A percentile compares a stretch with the other conserved stretches of the same genome.
phyloP scores from a whole-genome alignment of 2,888 invertebrate genomes.

The Tuberolachnus salignus region DNA sequence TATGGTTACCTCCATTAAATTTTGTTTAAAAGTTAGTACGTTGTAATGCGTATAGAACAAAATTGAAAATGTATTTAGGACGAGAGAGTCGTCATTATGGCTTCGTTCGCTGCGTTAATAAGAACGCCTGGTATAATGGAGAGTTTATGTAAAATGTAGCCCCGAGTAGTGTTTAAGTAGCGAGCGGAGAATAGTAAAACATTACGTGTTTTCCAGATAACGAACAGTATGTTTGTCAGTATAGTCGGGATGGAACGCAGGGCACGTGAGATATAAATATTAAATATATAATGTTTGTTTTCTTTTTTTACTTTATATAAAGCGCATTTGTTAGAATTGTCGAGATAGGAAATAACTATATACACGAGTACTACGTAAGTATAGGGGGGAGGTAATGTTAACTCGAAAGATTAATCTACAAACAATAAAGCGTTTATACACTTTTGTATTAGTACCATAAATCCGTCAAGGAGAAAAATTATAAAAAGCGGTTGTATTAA shows the following conservation, averaged over 20 bases:
- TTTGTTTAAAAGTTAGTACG: too few species aligned
- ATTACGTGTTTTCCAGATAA: slow-evolving; percentile 15
- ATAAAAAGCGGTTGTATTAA: not conserved
- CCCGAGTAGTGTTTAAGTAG: not conserved
- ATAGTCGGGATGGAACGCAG: not conserved
- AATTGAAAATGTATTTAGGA: not conserved
- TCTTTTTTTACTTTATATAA: not conserved
- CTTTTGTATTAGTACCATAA: not conserved
- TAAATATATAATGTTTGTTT: not conserved
- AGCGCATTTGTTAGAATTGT: not conserved
- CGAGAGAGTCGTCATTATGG: not conserved
- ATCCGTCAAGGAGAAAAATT: not conserved
- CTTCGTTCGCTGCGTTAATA: not conserved
- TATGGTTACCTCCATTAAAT: too few species aligned
- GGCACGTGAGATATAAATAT: too few species aligned
- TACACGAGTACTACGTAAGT: not conserved
- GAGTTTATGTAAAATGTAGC: not conserved
- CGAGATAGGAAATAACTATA: not conserved
- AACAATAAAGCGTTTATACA: not conserved
- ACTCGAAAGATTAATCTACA: not conserved
- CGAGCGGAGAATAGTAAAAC: not conserved
- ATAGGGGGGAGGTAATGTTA: not conserved
- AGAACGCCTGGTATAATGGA: not conserved
- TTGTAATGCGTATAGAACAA: too few species aligned
- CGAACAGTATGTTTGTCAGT: not conserved